Base-by-base conservation (phyloP, 1,140 invertebrate genomes). In the Zaprionus capensis region DNA sequence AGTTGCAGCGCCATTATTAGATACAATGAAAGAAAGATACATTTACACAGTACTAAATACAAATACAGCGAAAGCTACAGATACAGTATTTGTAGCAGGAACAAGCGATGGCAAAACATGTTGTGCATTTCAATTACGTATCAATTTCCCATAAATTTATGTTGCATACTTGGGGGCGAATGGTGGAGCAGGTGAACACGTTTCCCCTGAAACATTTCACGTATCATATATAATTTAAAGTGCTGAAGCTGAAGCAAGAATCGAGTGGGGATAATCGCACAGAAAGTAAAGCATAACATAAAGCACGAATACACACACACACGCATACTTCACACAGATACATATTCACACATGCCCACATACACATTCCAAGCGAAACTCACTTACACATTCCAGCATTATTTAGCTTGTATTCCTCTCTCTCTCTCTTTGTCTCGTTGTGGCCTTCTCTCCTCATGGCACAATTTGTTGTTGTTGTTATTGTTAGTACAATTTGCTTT, bases 381-480 rank as follows among this genome's bases (percentile, higher is more conserved):
- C 41, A 46, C 15, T 15, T 46, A 46, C n/a, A 46, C 41, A 46
- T 46, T 46, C 41, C 41, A 63, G 17, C 36, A 78, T 76, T 31
- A 59, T 66, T 79, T 78, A 73, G 51, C 66, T 80, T 83, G 72
- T 71, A 71, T 73, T 63, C 24, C 46, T n/a, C 41, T 5, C 36
- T 36, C 36, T 17, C 41, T 17, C 41, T 17, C 20, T 74, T 68
- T 51, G 67, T 73, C 65, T 84, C 76, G 56, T 66, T 82, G 76
- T 85, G 86, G 82, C 82, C 69, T 85, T 76, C 14, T 28, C 22
- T 46, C n/a, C 24, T 26, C 41, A n/a, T 28, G 53, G 26, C 26
- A 26, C 53, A 56, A 56, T 51, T 51, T 51, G 46, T 24, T 51
- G 20, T 24, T 51, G 20, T 51, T 51, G 22, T 20, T 51, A 5